Conservation (phyloP, 2,113 vertebrate genomes). For the Pagrus major region DNA sequence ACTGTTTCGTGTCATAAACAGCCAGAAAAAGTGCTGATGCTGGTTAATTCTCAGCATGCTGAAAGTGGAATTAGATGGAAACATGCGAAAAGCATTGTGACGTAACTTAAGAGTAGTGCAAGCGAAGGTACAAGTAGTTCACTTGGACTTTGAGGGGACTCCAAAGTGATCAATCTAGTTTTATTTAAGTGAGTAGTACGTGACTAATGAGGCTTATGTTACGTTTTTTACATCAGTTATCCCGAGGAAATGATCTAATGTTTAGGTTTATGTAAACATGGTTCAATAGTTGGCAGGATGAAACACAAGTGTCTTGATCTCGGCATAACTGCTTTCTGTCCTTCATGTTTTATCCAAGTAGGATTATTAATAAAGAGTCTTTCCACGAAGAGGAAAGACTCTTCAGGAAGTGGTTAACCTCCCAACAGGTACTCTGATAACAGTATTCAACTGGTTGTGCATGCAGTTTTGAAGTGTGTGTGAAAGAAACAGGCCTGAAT, state of each 20-base stretch:
- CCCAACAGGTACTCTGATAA: slow-evolving; percentile 18
- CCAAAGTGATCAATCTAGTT: not conserved
- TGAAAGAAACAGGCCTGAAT: slow-evolving; percentile 26
- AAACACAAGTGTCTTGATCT: not conserved
- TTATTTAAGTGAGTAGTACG: no score
- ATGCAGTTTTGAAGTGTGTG: slow-evolving; percentile 20
- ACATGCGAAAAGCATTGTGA: not conserved
- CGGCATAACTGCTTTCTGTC: not conserved
- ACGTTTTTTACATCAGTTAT: not conserved
- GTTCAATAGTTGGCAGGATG: not conserved
- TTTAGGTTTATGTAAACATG: not conserved
- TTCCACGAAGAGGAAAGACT: slow-evolving; percentile 28
- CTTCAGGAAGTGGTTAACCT: slow-evolving; percentile 46
- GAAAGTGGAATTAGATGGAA: not conserved
- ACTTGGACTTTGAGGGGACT: not conserved
- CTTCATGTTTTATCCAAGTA: not conserved
- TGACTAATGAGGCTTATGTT: not conserved
- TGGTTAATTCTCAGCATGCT: not conserved
- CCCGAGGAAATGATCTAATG: not conserved
- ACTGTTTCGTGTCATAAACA: not conserved
- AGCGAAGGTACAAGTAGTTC: not conserved
- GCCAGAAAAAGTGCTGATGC: not conserved
- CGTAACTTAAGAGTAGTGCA: not conserved
- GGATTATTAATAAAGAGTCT: not conserved
- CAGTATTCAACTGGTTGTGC: slow-evolving; percentile 17